Evolutionary conservation across 1,140 invertebrate genomes (phyloP).

Genomic region (Drosophila asahinai): DNA sequence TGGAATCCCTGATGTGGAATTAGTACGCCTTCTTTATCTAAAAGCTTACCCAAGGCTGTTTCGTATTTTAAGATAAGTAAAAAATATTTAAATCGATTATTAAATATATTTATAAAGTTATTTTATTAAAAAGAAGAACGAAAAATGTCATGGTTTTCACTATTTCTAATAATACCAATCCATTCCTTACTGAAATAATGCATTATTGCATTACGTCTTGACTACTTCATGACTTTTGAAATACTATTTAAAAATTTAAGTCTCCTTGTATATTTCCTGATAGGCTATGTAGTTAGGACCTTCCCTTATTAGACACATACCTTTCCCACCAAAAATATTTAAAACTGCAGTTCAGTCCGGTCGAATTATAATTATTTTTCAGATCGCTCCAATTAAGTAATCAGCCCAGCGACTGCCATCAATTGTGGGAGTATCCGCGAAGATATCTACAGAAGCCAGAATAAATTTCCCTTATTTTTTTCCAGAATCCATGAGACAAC

Average conservation of each 20-base stretch:
- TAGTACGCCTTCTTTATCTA: background rate
- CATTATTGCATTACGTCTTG: background rate
- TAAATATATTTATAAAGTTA: no score
- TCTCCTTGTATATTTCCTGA: background rate
- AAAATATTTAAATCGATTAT: no score
- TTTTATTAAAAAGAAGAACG: no score
- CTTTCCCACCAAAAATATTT: constrained; percentile 5
- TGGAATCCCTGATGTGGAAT: background rate
- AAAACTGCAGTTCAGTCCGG: constrained; percentile 7
- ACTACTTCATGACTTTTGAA: background rate
- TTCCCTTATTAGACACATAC: background rate
- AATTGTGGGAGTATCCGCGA: constrained; percentile 19
- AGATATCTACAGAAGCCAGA: constrained; percentile 31
- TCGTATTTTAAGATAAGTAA: no score
- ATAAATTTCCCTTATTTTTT: constrained; percentile 10
- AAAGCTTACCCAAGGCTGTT: no score
- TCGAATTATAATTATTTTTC: constrained; percentile 20
- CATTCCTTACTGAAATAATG: no score
- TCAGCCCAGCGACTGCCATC: constrained; percentile 23
- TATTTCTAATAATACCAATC: background rate
- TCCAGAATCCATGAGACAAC: constrained; percentile 38
- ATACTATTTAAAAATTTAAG: no score
- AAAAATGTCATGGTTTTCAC: no score
- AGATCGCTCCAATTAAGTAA: constrained; percentile 44
- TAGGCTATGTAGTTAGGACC: background rate